These are phyloP conservation scores for Megaustenia siamemsis DNA, from an alignment of 2,888 invertebrate species.

Conservation along the genomic window DNA sequence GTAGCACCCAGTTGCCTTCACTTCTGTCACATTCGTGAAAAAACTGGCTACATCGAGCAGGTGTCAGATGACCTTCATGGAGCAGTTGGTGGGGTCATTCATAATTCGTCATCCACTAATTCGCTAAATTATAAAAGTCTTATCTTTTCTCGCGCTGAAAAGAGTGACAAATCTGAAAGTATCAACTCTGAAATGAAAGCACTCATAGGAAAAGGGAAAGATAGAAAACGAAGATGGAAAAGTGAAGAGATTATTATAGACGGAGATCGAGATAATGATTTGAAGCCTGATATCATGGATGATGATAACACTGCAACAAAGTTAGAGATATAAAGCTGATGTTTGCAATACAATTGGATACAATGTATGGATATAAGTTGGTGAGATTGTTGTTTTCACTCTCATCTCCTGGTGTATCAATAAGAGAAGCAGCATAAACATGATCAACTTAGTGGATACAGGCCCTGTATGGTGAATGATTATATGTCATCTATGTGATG, in stretches of 20 bases:
- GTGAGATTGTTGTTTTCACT: too few relatives aligned
- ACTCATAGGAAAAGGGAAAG: constrained; percentile 3
- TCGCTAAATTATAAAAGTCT: neutral
- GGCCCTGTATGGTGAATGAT: too few relatives aligned
- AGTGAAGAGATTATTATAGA: neutral
- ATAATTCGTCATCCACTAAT: neutral
- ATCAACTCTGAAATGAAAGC: constrained; percentile 33
- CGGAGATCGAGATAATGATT: neutral
- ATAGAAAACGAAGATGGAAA: neutral
- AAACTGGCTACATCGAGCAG: neutral
- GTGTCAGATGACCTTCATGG: neutral
- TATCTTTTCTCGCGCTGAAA: constrained; percentile 22
- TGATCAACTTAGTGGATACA: too few relatives aligned
- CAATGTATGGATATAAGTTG: too few relatives aligned
- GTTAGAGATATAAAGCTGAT: too few relatives aligned
- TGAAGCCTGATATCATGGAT: neutral
- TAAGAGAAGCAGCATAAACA: too few relatives aligned
- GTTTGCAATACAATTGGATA: too few relatives aligned
- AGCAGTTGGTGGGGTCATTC: neutral
- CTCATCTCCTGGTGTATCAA: too few relatives aligned
- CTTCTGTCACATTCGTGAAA: constrained; percentile 11
- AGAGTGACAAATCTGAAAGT: constrained; percentile 4
- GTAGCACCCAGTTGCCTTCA: constrained; percentile 62
- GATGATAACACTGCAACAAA: neutral
- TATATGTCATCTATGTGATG: too few relatives aligned